Base-by-base conservation (phyloP, 2,888 invertebrate genomes). In the Sphaerophoria rueppellii region DNA sequence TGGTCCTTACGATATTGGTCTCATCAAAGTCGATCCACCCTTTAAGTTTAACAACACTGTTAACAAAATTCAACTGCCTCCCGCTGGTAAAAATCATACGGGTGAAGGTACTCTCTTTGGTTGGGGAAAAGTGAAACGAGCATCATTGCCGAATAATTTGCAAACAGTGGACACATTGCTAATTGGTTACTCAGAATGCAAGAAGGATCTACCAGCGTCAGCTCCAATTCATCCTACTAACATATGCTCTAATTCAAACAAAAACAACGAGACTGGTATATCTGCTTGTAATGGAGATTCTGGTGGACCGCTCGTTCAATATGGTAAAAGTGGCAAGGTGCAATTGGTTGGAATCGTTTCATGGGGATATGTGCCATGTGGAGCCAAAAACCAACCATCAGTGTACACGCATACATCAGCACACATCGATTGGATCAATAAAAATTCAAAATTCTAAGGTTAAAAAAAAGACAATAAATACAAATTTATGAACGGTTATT, bases 1-100 rank as follows among this genome's bases (percentile, higher is more conserved):
- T 50, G 92, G 91, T n/a, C 92, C 92, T 73, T 92, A 93, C 86
- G 94, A 94, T 87, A 93, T 94, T 85, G 94, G 93, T 24, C 76
- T 94, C 0, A 87, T 94, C 76, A 89, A 89, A 85, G 88, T 90
- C n/a, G 87, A 87, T 58, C 75, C 88, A 52, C 86, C 90, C 6
- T 89, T 91, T 55, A 78, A 80, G n/a, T 90, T 90, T 83, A 90
- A 90, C 73, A 87, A 89, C 37, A 88, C 16, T 4, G 91, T 93
- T 5, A 88, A 89, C 61, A 88, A 92, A 4, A 90, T 92, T 34
- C 87, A 87, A 12, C 83, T 93, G 80, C 93, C 93, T 14, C 65
- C 83, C 6, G 87, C 77, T 9, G 89, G 88, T 9, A 83, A 89
- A 60, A 82, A 88, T 2, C 90, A 90, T 16, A 67, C 86, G 12